Conservation (phyloP, 2,797 vertebrate genomes). For the Decapterus maruadsi region DNA sequence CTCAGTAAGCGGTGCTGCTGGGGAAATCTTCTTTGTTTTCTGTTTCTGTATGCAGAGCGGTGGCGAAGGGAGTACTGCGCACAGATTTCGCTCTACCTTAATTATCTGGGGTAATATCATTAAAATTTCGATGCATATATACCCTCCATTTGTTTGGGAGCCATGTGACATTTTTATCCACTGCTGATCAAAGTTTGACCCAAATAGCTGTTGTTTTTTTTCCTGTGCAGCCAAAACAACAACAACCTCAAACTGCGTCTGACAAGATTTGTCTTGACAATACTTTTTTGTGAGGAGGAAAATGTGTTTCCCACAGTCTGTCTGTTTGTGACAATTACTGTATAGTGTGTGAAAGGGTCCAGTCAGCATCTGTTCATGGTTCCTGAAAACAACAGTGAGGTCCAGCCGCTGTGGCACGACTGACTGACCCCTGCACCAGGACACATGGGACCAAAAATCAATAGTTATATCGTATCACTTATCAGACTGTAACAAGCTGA, state of each 20-base stretch:
- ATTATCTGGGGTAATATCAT: constrained; percentile 11
- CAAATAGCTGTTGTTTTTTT: neutral
- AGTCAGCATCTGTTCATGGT: constrained; percentile 59
- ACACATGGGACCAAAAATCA: constrained; percentile 62
- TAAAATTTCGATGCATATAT: neutral
- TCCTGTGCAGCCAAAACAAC: constrained; percentile 4
- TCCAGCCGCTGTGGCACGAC: constrained; percentile 32
- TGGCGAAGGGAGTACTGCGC: neutral
- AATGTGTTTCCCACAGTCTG: constrained; percentile 18
- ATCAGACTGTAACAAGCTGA: constrained; percentile 64
- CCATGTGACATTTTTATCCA: constrained; percentile 17
- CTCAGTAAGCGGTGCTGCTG: neutral
- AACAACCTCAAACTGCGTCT: constrained; percentile 22
- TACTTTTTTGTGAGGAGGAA: constrained; percentile 4
- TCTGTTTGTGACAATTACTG: constrained; percentile 31
- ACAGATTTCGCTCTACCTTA: neutral
- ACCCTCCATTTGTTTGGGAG: neutral
- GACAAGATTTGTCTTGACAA: constrained; percentile 12
- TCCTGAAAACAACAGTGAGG: constrained; percentile 46
- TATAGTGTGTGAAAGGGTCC: constrained; percentile 35
- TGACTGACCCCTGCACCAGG: constrained; percentile 49
- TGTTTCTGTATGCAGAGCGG: neutral
- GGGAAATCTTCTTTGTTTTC: neutral
- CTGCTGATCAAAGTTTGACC: constrained; percentile 33
- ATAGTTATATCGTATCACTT: constrained; percentile 68